A percentile compares a stretch with the other conserved stretches of the same genome.
Evolutionary conservation across 92 coral and sea anemone genomes (phyloP).

Genomic region (Epizoanthus rinbou): DNA sequence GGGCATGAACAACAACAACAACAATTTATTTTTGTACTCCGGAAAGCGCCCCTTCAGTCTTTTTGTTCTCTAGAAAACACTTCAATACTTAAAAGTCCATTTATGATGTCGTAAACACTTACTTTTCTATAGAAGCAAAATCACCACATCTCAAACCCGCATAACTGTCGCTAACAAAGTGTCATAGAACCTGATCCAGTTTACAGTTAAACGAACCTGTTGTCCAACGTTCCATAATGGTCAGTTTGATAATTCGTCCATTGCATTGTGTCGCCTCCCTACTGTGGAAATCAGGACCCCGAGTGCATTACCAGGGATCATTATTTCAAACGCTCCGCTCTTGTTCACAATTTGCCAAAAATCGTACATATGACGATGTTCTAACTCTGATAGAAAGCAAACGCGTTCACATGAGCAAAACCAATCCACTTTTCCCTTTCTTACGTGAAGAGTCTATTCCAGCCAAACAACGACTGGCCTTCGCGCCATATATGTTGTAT

Average conservation of each 20-base stretch:
- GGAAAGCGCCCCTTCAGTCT: too few relatives aligned
- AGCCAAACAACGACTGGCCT: constrained; percentile 6
- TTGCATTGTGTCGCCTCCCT: neutral
- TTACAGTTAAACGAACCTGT: too few relatives aligned
- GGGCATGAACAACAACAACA: too few relatives aligned
- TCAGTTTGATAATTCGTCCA: neutral
- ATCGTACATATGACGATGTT: constrained; percentile 16
- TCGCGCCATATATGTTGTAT: constrained; percentile 30
- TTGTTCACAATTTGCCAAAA: neutral
- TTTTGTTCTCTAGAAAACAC: too few relatives aligned
- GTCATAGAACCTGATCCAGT: too few relatives aligned
- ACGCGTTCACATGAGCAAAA: constrained; percentile 12
- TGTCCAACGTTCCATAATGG: constrained; percentile 3
- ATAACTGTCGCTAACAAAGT: too few relatives aligned
- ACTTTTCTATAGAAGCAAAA: too few relatives aligned
- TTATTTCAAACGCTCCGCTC: neutral
- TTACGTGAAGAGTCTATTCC: constrained; percentile 25
- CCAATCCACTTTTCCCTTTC: constrained; percentile 29
- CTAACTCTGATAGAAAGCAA: constrained; percentile 23
- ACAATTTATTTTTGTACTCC: too few relatives aligned
- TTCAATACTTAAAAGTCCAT: too few relatives aligned
- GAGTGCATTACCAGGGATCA: neutral
- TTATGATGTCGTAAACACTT: too few relatives aligned
- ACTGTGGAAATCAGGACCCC: neutral
- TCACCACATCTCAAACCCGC: too few relatives aligned